Percentiles rank a stretch among this genome's conserved stretches.
phyloP scores from a whole-genome alignment of 2,113 vertebrate genomes.

The Platycercus adscitus region DNA sequence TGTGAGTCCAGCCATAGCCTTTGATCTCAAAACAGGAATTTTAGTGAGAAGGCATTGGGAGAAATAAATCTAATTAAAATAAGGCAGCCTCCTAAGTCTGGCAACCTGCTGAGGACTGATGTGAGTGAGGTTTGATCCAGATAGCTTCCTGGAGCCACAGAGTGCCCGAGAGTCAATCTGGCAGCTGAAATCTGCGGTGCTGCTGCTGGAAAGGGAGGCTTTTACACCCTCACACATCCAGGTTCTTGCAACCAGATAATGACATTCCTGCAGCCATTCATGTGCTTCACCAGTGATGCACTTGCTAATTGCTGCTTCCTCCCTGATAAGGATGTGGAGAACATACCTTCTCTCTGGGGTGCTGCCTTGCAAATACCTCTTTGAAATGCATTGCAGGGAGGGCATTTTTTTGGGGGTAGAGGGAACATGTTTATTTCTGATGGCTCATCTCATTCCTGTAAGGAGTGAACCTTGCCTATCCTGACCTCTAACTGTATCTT shows the following conservation, averaged over 20 bases:
- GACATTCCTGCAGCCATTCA: background rate
- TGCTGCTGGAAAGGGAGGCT: background rate
- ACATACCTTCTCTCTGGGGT: background rate
- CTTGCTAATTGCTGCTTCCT: background rate
- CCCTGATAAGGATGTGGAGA: background rate
- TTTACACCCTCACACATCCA: background rate
- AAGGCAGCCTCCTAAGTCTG: background rate
- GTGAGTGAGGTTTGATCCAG: background rate
- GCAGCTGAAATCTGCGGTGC: background rate
- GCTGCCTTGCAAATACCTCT: background rate
- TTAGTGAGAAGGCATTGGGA: background rate
- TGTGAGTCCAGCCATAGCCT: background rate
- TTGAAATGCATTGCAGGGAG: background rate
- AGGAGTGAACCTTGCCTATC: background rate
- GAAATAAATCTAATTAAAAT: background rate
- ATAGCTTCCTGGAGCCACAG: background rate
- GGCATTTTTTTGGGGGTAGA: background rate
- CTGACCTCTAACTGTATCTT: background rate
- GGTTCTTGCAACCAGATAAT: background rate
- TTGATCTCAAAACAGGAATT: background rate
- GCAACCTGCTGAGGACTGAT: background rate
- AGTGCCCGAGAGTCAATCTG: accelerated
- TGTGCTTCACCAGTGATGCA: background rate
- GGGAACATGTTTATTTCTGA: background rate
- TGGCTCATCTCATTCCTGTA: background rate